These are phyloP conservation scores for Linnaemya vulpina DNA, from an alignment of 2,888 invertebrate species.

Conservation along the genomic window DNA sequence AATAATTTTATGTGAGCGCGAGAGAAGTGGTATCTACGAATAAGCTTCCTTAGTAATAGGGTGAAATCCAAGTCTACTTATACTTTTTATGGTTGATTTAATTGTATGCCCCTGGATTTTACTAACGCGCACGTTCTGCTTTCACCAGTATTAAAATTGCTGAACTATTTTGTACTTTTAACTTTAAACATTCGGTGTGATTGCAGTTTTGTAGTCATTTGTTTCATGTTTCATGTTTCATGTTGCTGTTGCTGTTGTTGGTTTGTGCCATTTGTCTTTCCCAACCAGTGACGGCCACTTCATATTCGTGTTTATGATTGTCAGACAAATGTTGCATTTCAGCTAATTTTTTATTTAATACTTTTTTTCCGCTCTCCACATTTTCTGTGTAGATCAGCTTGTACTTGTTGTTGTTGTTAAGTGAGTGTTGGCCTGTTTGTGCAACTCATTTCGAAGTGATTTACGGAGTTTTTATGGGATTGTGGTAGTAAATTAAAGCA, in stretches of 20 bases:
- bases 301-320: constrained; percentile 70
- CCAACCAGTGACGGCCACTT: constrained; percentile 51
- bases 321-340: constrained; percentile 66
- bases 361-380: neutral
- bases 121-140: neutral
- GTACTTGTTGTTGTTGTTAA: constrained; percentile 56
- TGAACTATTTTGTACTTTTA: constrained; percentile 47
- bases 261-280: neutral
- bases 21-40: too few species aligned
- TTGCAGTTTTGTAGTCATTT: constrained; percentile 61
- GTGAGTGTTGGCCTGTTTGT: constrained; percentile 58
- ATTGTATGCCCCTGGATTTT: constrained; percentile 1
- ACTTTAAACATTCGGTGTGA: constrained; percentile 56
- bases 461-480: constrained; percentile 46
- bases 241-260: constrained; percentile 28
- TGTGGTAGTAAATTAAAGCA: constrained; percentile 54
- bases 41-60: neutral
- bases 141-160: constrained; percentile 34
- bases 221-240: too few species aligned
- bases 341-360: constrained; percentile 44
- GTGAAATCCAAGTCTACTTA: neutral
- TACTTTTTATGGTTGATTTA: neutral
- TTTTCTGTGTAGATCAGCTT: constrained; percentile 6
- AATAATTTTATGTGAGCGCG: too few species aligned
- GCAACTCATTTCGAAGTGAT: constrained; percentile 46